Evolutionary conservation across 2,113 vertebrate genomes (phyloP), one percentile per base, ranked within the genome.

Genomic region (Misgurnus mizolepis): DNA sequence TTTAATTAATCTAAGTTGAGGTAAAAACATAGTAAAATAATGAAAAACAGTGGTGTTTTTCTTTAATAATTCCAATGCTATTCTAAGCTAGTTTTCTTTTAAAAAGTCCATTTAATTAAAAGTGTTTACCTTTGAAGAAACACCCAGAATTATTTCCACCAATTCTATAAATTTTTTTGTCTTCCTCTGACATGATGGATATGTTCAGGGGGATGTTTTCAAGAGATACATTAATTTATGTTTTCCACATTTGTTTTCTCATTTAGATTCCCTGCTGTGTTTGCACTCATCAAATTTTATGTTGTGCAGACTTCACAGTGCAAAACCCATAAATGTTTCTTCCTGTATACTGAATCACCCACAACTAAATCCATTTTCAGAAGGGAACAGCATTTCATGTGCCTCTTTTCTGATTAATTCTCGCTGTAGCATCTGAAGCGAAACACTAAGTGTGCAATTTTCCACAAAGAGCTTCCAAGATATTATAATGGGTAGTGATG

Each of bases 231-330:
- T 74, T 9, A 56, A 56, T 72, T 56, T 53, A 53, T 53, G 49
- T 53, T 53, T 53, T 53, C 49, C 49, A 53, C 50, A 56, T 18
- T 18, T 45, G 10, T 78, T 43, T 78, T 53, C 76, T 78, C 71
- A 72, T 61, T 72, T 17, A 66, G 22, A 76, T 76, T 39, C 73
- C 69, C 75, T 67, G 56, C 66, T 45, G 58, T 72, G 80, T 74
- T 81, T 71, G 66, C 27, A n/a, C 56, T 72, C 41, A 53, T 53
- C 75, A 84, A 87, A 87, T 87, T 85, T 75, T 71, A 67, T 85
- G 80, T 85, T 76, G 62, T 69, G 72, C 70, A 58, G 79, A 67
- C 83, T 22, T 66, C 55, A 60, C 53, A 60, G 65, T 7, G 22
- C 34, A 43, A 22, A 40, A 56, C 45, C 14, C 66, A 79, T 11